Evolutionary conservation across 2,888 invertebrate species (phyloP).

Genomic region (Antheraea assamensis): DNA sequence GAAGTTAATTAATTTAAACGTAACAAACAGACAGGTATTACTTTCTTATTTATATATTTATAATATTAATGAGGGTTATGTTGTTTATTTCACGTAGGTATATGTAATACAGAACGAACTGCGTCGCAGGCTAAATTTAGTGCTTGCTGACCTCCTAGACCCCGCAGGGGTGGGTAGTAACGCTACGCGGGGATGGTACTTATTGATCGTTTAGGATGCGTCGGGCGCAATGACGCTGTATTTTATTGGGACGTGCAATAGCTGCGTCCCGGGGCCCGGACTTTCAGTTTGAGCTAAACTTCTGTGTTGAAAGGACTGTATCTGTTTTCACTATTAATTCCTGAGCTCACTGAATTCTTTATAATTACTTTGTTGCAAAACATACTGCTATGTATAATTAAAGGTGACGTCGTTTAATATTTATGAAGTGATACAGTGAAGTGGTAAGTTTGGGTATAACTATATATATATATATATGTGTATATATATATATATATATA

Average conservation of each 20-base stretch:
- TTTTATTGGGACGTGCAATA: neutral
- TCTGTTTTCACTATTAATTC: neutral
- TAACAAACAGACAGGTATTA: too few species aligned
- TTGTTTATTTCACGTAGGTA: neutral
- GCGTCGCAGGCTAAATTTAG: too few species aligned
- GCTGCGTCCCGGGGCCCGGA: neutral
- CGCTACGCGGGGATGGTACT: neutral
- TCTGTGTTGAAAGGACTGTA: neutral
- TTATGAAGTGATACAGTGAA: neutral
- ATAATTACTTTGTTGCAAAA: neutral
- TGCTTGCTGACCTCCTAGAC: neutral
- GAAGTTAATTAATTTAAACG: too few species aligned
- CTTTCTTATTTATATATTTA: neutral
- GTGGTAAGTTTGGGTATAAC: neutral
- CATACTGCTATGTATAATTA: neutral
- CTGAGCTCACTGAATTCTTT: neutral
- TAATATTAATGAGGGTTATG: neutral
- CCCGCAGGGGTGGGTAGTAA: neutral
- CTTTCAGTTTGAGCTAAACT: neutral
- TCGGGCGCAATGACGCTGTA: neutral
- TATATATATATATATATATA: too few species aligned
- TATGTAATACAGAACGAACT: neutral
- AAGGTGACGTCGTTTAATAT: neutral
- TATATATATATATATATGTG: too few species aligned
- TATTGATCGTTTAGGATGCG: slow-evolving; percentile 6